phyloP scores from a whole-genome alignment of 1,140 invertebrate genomes.

The Heliconius himera region DNA sequence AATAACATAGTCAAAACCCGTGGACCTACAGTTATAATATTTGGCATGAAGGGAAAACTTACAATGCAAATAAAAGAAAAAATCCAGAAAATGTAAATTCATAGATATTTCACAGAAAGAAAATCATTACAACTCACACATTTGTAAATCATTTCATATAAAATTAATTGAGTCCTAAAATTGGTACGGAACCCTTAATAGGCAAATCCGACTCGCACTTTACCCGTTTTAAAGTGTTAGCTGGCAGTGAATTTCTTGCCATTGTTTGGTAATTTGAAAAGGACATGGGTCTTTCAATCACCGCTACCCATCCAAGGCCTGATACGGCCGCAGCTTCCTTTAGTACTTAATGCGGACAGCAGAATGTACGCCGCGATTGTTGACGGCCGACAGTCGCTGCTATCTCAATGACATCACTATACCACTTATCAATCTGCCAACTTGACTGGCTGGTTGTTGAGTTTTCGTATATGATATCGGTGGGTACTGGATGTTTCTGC shows the following conservation, averaged over 20 bases:
- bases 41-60: too few relatives aligned
- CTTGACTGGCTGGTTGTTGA: background rate
- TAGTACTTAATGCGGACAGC: constrained; percentile 64
- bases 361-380: constrained; percentile 68
- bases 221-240: constrained; percentile 16
- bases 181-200: too few relatives aligned
- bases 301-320: constrained; percentile 66
- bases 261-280: constrained; percentile 50
- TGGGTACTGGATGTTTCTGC: too few relatives aligned
- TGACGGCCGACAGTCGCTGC: constrained; percentile 49
- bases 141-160: too few relatives aligned
- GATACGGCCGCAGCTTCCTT: constrained; percentile 66
- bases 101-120: too few relatives aligned
- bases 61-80: too few relatives aligned
- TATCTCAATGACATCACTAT: constrained; percentile 72
- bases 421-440: constrained; percentile 50
- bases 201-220: too few relatives aligned
- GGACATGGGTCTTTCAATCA: constrained; percentile 55
- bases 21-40: too few relatives aligned
- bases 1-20: too few relatives aligned
- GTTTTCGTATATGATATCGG: background rate
- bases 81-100: too few relatives aligned
- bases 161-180: too few relatives aligned
- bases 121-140: too few relatives aligned
- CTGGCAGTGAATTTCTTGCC: constrained; percentile 42